Percentiles rank a stretch among this genome's conserved stretches.
Conservation (phyloP, 2,797 vertebrate species). For the Chiroxiphia lanceolata region DNA sequence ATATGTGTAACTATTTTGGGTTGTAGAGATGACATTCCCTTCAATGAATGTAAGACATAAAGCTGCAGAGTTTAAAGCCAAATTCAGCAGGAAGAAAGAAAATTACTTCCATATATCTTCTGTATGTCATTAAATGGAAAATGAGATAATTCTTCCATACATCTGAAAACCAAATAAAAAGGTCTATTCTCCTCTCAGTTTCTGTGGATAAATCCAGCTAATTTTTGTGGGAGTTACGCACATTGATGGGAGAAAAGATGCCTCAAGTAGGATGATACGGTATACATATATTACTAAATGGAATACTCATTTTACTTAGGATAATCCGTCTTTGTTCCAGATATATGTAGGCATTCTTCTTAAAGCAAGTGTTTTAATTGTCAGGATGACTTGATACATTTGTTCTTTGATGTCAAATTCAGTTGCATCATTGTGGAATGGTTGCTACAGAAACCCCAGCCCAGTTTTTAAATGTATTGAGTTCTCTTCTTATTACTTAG, state of each 20-base stretch:
- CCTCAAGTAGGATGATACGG: constrained; percentile 41
- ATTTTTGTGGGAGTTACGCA: constrained; percentile 50
- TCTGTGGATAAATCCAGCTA: constrained; percentile 27
- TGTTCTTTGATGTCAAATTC: constrained; percentile 57
- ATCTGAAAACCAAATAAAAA: constrained; percentile 53
- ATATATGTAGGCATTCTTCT: constrained; percentile 5
- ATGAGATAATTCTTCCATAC: constrained; percentile 55
- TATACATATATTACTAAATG: constrained; percentile 22
- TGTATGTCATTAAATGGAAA: constrained; percentile 54
- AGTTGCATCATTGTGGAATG: constrained; percentile 39
- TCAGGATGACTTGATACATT: constrained; percentile 25
- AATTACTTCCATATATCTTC: constrained; percentile 68
- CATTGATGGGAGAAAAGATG: constrained; percentile 11
- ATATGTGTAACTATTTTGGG: constrained; percentile 29
- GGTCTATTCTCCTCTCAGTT: constrained; percentile 35
- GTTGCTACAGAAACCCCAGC: constrained; percentile 53
- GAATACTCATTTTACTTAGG: constrained; percentile 8
- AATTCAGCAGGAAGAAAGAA: constrained; percentile 66
- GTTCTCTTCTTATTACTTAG: constrained; percentile 5
- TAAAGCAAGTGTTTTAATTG: constrained; percentile 31
- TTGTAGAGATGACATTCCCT: constrained; percentile 43
- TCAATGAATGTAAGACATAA: constrained; percentile 32
- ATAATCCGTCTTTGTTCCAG: constrained; percentile 17
- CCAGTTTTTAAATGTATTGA: constrained; percentile 19
- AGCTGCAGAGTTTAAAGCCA: constrained; percentile 47